Base-by-base conservation (phyloP, 2,113 vertebrate genomes). In the Capreolus pygargus region DNA sequence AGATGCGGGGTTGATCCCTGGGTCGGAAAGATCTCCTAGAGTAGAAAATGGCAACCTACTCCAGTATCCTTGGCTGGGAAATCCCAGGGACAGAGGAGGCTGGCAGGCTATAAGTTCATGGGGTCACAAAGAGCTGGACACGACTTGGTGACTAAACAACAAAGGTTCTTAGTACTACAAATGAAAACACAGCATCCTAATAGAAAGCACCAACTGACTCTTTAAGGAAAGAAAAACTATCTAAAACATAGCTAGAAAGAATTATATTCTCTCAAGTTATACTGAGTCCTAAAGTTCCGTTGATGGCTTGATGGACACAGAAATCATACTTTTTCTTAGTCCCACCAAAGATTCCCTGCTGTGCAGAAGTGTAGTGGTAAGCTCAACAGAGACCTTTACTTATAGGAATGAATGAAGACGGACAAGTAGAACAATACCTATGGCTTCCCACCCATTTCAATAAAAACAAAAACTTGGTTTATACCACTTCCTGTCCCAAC, bases 381-480 rank as follows among this genome's bases (percentile, higher is more conserved):
- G 19, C 55, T 90, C 57, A 82, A 76, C 0, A 45, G 13, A 95
- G 15, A 47, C 33, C 14, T 52, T 52, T 92, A 81, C 16, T 64
- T 64, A 76, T 0, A 92, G 58, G 36, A 89, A 89, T 58, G 60
- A 54, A 89, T 30, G n/a, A 76, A 2, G n/a, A 84, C 1, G 7
- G 27, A 30, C 14, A 86, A 89, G 6, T 28, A 19, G 33, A 60
- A 12, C 33, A 64, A 88, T 5, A 67, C 2, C 8, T 47, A 79
- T 14, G 16, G 3, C 30, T 7, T 64, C 33, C 23, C 8, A 39
- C 11, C 11, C 79, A 87, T 67, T 92, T 83, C 50, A 76, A 78
- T 93, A 67, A 98, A 92, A 88, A 76, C 39, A 45, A 92, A 91
- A 88, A 83, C n/a, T 78, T 86, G 60, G 33, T 79, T 82, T 88